Evolutionary conservation across 1,140 invertebrate genomes (phyloP), one percentile per base, ranked within the genome.

Genomic region (Brachionus paranguensis): DNA sequence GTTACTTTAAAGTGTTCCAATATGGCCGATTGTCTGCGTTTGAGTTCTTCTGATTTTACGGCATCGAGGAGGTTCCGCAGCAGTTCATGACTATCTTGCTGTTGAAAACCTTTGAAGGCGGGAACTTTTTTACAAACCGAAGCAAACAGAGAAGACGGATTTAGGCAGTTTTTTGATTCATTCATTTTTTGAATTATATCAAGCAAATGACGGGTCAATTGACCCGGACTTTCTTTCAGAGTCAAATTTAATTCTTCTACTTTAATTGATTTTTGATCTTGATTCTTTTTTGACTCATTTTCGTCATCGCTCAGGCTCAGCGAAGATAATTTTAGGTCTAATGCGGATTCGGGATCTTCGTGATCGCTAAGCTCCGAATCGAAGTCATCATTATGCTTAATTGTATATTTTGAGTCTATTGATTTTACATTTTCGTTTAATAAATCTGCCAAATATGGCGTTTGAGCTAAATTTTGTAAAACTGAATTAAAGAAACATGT

Each of bases 401-500:
- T 20, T 14, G 33, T 12, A 20, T 12, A 64, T 81, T 17, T 45
- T 6, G 20, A 64, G 20, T 60, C 53, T 41, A 24, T 47, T 81
- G 53, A 60, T 12, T 81, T 81, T 20, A 64, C 6, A 11, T 64
- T 60, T 37, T 20, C 33, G 27, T 45, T 47, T 8, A 81, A 50
- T 47, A 64, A 43, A 33, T 43, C 78, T 6, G 11, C 53, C n/a
- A 81, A 47, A 64, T 43, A 81, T 6, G 78, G 78, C 24, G 78
- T 81, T 45, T 81, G 78, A 24, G 78, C 50, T 64, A 81, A 64
- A 64, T 81, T 81, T 87, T 98, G 96, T 90, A 97, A 92, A 3
- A 97, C 95, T 53, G 95, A 94, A 91, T 98, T 98, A 87, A 97
- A 96, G 90, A 96, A 98, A 89, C 96, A 98, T 1, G 96, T 97